These are phyloP conservation scores for Collichthys lucidus DNA, from an alignment of 2,113 vertebrate genomes.

Conservation along the genomic window DNA sequence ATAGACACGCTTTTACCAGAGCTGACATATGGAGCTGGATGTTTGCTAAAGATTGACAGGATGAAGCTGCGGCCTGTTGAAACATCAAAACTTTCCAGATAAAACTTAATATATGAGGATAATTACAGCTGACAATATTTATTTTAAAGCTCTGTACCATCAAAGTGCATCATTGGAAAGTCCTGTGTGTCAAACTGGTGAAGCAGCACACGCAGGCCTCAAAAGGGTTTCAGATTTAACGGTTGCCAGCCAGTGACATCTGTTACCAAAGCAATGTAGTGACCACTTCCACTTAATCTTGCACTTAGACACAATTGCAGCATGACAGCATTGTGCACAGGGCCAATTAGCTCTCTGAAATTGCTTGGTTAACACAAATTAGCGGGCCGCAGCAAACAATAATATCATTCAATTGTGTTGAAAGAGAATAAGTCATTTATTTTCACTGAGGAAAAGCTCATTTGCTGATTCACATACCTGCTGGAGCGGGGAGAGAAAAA, in stretches of 20 bases:
- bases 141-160: background rate
- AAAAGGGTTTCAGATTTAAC: background rate
- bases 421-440: slow-evolving; percentile 15
- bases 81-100: slow-evolving; percentile 3
- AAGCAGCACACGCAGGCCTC: background rate
- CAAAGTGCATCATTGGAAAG: background rate
- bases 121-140: background rate
- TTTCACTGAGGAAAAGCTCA: slow-evolving; percentile 21
- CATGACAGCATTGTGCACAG: background rate
- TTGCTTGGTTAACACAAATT: slow-evolving; percentile 5
- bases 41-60: background rate
- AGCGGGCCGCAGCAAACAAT: background rate
- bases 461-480: slow-evolving; percentile 38
- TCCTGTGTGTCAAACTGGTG: background rate
- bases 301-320: background rate
- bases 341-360: slow-evolving; percentile 9
- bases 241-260: slow-evolving; percentile 3
- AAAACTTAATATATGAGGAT: background rate
- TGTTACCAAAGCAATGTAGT: slow-evolving; percentile 7
- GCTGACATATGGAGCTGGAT: slow-evolving; percentile 14
- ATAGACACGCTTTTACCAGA: slow-evolving; percentile 29
- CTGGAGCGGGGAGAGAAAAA: background rate
- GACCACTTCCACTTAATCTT: background rate
- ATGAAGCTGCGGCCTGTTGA: background rate
- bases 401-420: background rate